Evolutionary conservation across 92 coral and sea anemone species (phyloP).

Genomic region (Epizoanthus fatuus): DNA sequence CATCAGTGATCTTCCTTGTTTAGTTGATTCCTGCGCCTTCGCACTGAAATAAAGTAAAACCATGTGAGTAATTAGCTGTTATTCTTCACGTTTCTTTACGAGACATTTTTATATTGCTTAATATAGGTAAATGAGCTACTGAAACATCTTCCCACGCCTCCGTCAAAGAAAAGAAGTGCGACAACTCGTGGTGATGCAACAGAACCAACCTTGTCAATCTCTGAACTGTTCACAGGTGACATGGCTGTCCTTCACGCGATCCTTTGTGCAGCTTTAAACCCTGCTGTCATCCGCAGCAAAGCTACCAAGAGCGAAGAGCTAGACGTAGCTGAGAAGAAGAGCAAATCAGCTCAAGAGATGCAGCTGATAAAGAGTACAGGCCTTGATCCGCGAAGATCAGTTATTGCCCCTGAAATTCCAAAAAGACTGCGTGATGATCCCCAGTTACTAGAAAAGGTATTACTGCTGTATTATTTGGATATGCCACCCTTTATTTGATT

Average conservation of each 20-base stretch:
- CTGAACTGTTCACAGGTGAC: slow-evolving; percentile 9
- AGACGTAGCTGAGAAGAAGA: neutral
- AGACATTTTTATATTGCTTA: no score
- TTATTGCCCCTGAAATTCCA: no score
- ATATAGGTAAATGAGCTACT: slow-evolving; percentile 22
- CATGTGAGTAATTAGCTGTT: no score
- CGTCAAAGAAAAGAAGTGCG: neutral
- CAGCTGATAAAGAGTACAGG: slow-evolving; percentile 2
- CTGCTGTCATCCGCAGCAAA: slow-evolving; percentile 14
- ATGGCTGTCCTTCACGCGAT: slow-evolving; percentile 8
- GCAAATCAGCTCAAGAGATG: neutral
- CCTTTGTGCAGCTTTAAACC: slow-evolving; percentile 27
- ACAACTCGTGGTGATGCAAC: neutral
- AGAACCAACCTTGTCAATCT: neutral
- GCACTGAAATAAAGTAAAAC: no score
- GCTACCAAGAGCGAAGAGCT: neutral
- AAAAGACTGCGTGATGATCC: no score
- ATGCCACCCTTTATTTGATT: no score
- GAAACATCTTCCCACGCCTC: neutral
- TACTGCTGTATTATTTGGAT: no score
- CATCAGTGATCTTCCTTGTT: no score
- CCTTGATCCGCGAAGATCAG: neutral
- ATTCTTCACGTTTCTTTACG: no score
- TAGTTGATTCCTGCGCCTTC: no score
- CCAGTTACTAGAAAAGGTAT: no score